Evolutionary conservation across 1,140 invertebrate species (phyloP), one percentile per base, ranked within the genome.

Genomic region (Periplaneta americana): DNA sequence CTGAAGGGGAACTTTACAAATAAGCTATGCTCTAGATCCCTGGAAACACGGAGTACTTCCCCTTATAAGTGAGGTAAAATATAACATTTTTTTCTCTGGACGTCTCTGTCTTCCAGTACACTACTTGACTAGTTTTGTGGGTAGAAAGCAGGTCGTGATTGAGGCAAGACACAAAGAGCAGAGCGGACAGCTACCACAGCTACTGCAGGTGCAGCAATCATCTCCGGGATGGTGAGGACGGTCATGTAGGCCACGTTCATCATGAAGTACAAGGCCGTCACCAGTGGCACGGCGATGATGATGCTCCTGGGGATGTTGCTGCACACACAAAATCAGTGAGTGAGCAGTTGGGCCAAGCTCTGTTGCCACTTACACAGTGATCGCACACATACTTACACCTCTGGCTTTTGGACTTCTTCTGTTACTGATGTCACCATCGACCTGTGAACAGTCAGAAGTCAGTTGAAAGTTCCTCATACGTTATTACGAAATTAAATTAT

Each of bases 231-330:
- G 10, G 91, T 93, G 80, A 99, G 88, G 0, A 94, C 97, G 1
- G 97, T 94, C 91, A 98, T 96, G 87, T 99, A 98, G 34, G 97
- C 94, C 0, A 98, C 90, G 86, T 99, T 99, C 91, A 98, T 96
- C 80, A 96, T 91, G 10, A 98, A 93, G 86, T 99, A 99, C 5
- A 98, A 91, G 1, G 93, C 85, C 0, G 96, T 98, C 0, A 98
- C 95, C 1, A 97, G 88, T 4, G 96, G 96, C 39, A 98, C 95
- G 0, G 96, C 97, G 66, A 98, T 96, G n/a, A 95, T 89, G 83
- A 98, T 98, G 79, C 97, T 96, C 17, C 93, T 91, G 0, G 96
- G 91, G 34, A 95, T 94, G 85, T 95, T 95, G 28, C 92, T 93
- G 86, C 17, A 89, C n/a, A 66, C 17, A n/a, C n/a, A 66, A 66